Conservation (phyloP, 2,113 vertebrate species). For the Phylloscopus trochilus region DNA sequence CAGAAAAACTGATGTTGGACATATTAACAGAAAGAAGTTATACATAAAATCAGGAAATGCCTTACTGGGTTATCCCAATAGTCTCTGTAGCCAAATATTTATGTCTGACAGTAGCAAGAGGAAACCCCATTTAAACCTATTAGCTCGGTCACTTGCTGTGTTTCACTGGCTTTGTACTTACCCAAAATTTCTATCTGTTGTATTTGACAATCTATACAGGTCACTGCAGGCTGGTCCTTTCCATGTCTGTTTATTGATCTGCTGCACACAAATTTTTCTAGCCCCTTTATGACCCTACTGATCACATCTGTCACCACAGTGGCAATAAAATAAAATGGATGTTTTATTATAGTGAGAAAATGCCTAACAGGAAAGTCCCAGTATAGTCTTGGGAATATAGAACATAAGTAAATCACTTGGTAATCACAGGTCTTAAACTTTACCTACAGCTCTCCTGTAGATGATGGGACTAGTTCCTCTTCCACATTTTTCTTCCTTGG, state of each 20-base stretch:
- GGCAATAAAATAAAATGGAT: not conserved
- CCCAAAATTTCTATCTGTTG: not conserved
- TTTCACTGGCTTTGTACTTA: not conserved
- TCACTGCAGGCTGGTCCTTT: not conserved
- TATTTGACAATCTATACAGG: not conserved
- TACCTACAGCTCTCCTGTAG: not conserved
- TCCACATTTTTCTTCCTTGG: not conserved
- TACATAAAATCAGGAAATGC: not conserved
- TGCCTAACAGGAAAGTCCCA: not conserved
- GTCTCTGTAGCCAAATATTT: not conserved
- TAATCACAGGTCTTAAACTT: not conserved
- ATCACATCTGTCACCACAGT: not conserved
- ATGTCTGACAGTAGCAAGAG: not conserved
- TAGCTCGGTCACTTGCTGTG: not conserved
- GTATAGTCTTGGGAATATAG: not conserved
- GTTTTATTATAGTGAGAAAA: not conserved
- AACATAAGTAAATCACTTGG: not conserved
- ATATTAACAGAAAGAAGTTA: not conserved
- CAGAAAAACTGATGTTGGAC: not conserved
- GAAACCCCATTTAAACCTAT: not conserved
- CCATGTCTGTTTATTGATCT: not conserved
- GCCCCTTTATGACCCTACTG: not conserved
- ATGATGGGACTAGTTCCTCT: not conserved
- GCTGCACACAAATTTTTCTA: not conserved
- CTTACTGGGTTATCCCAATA: not conserved